Evolutionary conservation across 92 coral and sea anemone species (phyloP), one percentile per base, ranked within the genome.

Genomic region (Porites rus): DNA sequence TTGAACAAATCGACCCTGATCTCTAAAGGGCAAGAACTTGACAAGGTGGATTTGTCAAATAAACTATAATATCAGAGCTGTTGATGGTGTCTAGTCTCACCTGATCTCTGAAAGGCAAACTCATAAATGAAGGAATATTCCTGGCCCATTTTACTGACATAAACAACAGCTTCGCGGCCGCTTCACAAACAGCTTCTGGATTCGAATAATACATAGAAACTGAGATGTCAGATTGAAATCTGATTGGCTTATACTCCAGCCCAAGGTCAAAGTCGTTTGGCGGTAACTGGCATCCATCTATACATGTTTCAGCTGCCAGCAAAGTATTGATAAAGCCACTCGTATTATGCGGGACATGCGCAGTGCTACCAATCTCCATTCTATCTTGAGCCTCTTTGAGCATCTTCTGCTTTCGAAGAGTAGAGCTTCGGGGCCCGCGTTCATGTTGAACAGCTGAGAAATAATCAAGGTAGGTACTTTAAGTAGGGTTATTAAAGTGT

Each of bases 131-230:
- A 22, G 99, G 99, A 65, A 97, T 97, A 24, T 97, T 97, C 38
- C 99, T 88, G 17, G 99, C 99, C 99, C 99, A 97, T 77, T 96
- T 92, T 8, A 97, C 99, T 3, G 99, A 93, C 98, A 97, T 97
- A 74, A 97, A 97, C 65, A 97, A 72, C 56, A 97, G 88, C 87
- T 96, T 94, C 9, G 99, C 99, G 4, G 99, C 99, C 0, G 99
- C 96, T 68, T 95, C 99, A 82, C 99, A 97, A 69, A 94, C 94
- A 7, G 98, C 82, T 59, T 94, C 98, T 1, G 98, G 96, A 80
- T 90, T 88, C 31, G 98, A 94, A 74, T 94, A 94, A 58, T 93
- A 94, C 96, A 94, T 88, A 0, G 98, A 89, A 13, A 94, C 92
- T 1, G 96, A 92, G 16, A 94, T 25, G 10, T 94, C 98, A 0